A percentile compares a stretch with the other conserved stretches of the same genome.
Evolutionary conservation across 2,888 invertebrate genomes (phyloP).

Genomic region (Nasonia oneida): DNA sequence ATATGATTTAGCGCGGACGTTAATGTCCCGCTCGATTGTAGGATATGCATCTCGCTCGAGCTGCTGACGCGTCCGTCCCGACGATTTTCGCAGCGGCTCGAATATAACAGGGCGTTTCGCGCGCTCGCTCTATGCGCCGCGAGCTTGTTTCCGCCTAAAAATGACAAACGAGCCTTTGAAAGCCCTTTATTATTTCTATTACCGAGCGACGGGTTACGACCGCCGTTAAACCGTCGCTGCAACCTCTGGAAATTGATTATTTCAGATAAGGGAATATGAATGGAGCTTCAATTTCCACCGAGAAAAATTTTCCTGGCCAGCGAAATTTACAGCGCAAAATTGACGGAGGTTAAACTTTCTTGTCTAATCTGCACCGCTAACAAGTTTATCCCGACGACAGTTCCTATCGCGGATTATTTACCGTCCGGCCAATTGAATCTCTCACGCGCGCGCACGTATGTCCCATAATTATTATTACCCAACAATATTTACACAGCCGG

Average conservation of each 20-base stretch:
- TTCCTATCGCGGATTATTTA: background rate
- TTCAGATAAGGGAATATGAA: slow-evolving; percentile 9
- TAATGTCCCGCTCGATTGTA: slow-evolving; percentile 45
- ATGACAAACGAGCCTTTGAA: slow-evolving; percentile 55
- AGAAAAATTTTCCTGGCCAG: background rate
- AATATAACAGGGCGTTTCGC: slow-evolving; percentile 11
- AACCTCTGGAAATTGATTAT: slow-evolving; percentile 28
- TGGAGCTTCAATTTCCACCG: background rate
- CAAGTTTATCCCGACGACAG: background rate
- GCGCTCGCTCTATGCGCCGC: background rate
- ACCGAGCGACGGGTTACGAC: background rate
- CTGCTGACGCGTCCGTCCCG: slow-evolving; percentile 24
- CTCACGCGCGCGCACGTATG: background rate
- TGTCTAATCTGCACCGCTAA: background rate
- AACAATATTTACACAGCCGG: slow-evolving; percentile 2
- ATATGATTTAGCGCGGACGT: slow-evolving; percentile 57
- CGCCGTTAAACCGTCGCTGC: slow-evolving; percentile 25
- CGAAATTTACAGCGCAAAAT: background rate
- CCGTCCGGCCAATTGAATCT: background rate
- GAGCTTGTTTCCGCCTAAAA: slow-evolving; percentile 43
- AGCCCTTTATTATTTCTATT: slow-evolving; percentile 58
- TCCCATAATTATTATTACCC: slow-evolving; percentile 7
- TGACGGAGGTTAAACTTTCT: background rate
- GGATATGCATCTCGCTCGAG: slow-evolving; percentile 5
- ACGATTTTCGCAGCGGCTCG: slow-evolving; percentile 25